A percentile compares a stretch with the other conserved stretches of the same genome.
phyloP scores from a whole-genome alignment of 2,797 vertebrate genomes.

The Loriculus beryllinus region DNA sequence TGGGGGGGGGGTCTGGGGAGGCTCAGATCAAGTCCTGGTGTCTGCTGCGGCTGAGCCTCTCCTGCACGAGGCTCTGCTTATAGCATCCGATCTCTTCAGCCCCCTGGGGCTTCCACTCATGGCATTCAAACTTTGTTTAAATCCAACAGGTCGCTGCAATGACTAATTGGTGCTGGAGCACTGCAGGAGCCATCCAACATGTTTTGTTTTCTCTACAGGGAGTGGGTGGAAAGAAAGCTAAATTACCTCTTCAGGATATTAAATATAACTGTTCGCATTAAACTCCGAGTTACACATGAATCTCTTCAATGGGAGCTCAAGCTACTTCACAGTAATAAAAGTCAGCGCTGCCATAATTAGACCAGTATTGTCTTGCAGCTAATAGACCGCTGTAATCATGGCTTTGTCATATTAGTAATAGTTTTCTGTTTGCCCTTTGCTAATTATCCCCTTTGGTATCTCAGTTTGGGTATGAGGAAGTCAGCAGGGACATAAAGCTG shows the following conservation, averaged over 20 bases:
- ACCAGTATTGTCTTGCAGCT: slow-evolving; percentile 56
- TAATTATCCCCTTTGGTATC: slow-evolving; percentile 73
- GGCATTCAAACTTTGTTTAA: neutral
- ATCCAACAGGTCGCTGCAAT: neutral
- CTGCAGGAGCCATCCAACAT: neutral
- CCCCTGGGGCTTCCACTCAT: fast-evolving
- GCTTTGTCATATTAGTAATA: slow-evolving; percentile 70
- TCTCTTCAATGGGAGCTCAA: slow-evolving; percentile 60
- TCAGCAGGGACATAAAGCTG: slow-evolving; percentile 20
- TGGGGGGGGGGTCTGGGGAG: neutral
- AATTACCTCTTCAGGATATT: slow-evolving; percentile 48
- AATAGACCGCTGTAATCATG: slow-evolving; percentile 54
- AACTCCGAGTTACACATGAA: slow-evolving; percentile 36
- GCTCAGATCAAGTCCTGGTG: neutral
- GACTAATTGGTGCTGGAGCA: neutral
- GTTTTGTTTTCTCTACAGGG: neutral
- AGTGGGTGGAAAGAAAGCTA: slow-evolving; percentile 30
- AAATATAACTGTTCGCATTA: slow-evolving; percentile 44
- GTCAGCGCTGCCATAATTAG: slow-evolving; percentile 67
- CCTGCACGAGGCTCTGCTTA: neutral
- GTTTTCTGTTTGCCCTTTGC: slow-evolving; percentile 70
- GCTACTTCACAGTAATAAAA: slow-evolving; percentile 46
- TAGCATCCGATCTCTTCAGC: neutral
- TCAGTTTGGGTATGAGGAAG: slow-evolving; percentile 39
- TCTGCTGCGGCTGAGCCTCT: neutral